Evolutionary conservation across 2,113 vertebrate species (phyloP).

Genomic region (Zosterops japonicus): DNA sequence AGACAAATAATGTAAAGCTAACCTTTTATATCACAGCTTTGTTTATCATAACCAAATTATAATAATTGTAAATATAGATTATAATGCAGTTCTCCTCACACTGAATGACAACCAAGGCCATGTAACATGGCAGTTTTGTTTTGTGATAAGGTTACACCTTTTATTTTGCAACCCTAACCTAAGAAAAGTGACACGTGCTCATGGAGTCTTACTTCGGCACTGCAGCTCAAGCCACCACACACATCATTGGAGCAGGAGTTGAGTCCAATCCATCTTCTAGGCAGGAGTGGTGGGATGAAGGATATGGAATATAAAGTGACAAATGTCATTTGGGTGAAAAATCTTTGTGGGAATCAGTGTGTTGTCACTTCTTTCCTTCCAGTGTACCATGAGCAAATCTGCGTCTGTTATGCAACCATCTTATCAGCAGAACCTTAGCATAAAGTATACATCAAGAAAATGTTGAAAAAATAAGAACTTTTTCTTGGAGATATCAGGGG

Average conservation of each 20-base stretch:
- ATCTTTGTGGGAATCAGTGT: background rate
- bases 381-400: background rate
- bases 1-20: background rate
- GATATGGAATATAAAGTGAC: background rate
- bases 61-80: background rate
- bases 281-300: background rate
- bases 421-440: background rate
- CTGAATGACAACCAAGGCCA: background rate
- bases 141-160: background rate
- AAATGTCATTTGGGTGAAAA: background rate
- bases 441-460: background rate
- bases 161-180: background rate
- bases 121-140: background rate
- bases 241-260: background rate
- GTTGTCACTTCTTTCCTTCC: slow-evolving; percentile 25
- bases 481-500: background rate
- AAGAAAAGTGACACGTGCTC: background rate
- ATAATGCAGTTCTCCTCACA: background rate
- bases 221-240: background rate
- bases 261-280: background rate
- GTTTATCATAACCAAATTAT: background rate
- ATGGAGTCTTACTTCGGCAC: background rate
- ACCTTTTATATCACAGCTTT: background rate
- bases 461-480: background rate
- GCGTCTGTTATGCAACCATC: background rate